Evolutionary conservation across 1,140 invertebrate species (phyloP), one percentile per base, ranked within the genome.

Genomic region (Eriocheir sinensis): DNA sequence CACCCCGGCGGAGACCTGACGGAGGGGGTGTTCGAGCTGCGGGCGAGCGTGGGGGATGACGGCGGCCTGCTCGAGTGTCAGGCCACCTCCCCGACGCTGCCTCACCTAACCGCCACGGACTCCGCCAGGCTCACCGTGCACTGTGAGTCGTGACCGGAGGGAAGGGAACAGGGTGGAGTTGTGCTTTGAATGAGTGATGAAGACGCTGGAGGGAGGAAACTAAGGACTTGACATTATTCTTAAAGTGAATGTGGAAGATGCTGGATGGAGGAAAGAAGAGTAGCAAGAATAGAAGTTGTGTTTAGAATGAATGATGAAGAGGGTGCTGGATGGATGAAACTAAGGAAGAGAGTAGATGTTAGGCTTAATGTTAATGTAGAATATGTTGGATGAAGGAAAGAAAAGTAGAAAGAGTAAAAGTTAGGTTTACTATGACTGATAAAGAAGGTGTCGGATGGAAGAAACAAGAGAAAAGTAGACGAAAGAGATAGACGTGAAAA

Each of bases 91-190:
- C 94, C 94, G 3, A 93, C 94, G 6, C 85, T 95, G 53, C 94
- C 94, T 0, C 94, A 95, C 83, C 44, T 95, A 32, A 93, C 92
- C 2, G 94, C 94, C 21, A 41, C 94, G 21, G 94, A 93, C 79
- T 92, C 91, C 21, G 41, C 88, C 83, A 95, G 91, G 44, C 94
- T 95, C 48, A 95, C 94, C 27, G 94, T 95, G 38, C 79, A 95
- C 91, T 95, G 94, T 95, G 79, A 95, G 94, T 90, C 3, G n/a
- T 72, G 60, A n/a, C 44, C 44, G n/a, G n/a, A n/a, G n/a, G n/a
- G n/a, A n/a, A n/a, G n/a, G n/a, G n/a, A n/a, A n/a, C n/a, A n/a
- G n/a, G n/a, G n/a, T n/a, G n/a, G n/a, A n/a, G n/a, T n/a, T n/a
- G n/a, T n/a, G n/a, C n/a, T n/a, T n/a, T n/a, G n/a, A n/a, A n/a